A percentile compares a stretch with the other conserved stretches of the same genome.
Conservation (phyloP, 2,797 vertebrate genomes). For the Tragopan temminckii region DNA sequence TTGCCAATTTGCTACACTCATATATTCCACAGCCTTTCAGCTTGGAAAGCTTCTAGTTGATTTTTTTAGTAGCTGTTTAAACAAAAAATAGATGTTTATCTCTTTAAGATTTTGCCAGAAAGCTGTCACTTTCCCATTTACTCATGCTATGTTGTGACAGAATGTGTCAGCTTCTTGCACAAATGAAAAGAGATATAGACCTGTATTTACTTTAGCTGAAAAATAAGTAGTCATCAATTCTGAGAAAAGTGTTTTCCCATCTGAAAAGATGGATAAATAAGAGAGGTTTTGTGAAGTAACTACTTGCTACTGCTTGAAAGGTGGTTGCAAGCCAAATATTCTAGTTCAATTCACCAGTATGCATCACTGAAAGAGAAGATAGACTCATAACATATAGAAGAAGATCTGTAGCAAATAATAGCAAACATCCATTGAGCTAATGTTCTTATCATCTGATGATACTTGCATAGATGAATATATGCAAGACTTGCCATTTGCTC, state of each 20-base stretch:
- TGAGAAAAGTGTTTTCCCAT: conserved; percentile 80
- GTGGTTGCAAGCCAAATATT: conserved; percentile 62
- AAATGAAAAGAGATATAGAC: conserved; percentile 86
- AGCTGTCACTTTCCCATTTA: conserved; percentile 86
- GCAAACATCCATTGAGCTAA: neutral
- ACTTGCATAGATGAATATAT: neutral
- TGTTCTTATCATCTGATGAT: neutral
- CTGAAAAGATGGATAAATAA: conserved; percentile 80
- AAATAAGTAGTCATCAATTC: conserved; percentile 86
- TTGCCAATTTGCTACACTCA: conserved; percentile 61
- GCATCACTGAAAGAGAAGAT: neutral
- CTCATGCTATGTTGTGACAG: conserved; percentile 85
- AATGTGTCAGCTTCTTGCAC: conserved; percentile 83
- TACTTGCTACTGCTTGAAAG: conserved; percentile 72
- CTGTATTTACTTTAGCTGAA: conserved; percentile 85
- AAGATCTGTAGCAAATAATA: neutral
- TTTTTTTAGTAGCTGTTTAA: conserved; percentile 80
- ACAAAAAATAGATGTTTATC: conserved; percentile 88
- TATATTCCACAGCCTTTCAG: conserved; percentile 75
- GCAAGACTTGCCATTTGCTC: neutral
- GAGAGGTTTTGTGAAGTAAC: conserved; percentile 71
- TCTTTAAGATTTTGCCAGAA: conserved; percentile 86
- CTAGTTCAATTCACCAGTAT: conserved; percentile 39
- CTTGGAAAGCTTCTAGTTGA: conserved; percentile 71
- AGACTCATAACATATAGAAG: conserved; percentile 15